Base-by-base conservation (phyloP, 2,888 invertebrate species). In the Branchellion lobata region DNA sequence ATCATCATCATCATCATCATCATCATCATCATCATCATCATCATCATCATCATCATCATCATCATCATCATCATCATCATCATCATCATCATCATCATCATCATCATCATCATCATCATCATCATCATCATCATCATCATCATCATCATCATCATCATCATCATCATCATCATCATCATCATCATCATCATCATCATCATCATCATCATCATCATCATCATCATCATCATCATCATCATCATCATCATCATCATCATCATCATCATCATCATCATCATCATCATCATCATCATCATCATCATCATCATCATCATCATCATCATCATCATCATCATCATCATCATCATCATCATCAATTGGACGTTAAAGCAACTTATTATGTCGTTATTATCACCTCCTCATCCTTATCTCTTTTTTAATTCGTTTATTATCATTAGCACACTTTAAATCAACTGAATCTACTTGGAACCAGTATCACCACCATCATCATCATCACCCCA, bases 31-130 rank as follows among this genome's bases (percentile, higher is more conserved):
- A 76, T 57, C 53, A 27, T 76, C 76, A 76, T 76, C 76, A 24
- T 57, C 76, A 76, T 76, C 76, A 76, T 76, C 76, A 76, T 76
- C 76, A 53, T 76, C 76, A 76, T 76, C 76, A 76, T 57, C 76
- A 57, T 57, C 76, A 76, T 76, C 76, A 57, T 76, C 76, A 76
- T 76, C 53, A 24, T 24, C 76, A 76, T 76, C 76, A 57, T 57
- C 76, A 76, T 76, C 76, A 29, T 57, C 76, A 76, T 76, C 76
- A 76, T 76, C 76, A 76, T 76, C 76, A 76, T 57, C 78, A 78
- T 69, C 68, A 57, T 76, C 76, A 76, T 57, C 76, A 76, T 57
- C 76, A 47, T 53, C 53, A 76, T 76, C 76, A 53, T 31, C 76
- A 76, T 76, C 78, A 78, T 78, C 78, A 78, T 69, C 36, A 69